A percentile compares a stretch with the other conserved stretches of the same genome.
These are phyloP conservation scores for Xestia ashworthii DNA, from an alignment of 2,888 invertebrate genomes.

Conservation along the genomic window DNA sequence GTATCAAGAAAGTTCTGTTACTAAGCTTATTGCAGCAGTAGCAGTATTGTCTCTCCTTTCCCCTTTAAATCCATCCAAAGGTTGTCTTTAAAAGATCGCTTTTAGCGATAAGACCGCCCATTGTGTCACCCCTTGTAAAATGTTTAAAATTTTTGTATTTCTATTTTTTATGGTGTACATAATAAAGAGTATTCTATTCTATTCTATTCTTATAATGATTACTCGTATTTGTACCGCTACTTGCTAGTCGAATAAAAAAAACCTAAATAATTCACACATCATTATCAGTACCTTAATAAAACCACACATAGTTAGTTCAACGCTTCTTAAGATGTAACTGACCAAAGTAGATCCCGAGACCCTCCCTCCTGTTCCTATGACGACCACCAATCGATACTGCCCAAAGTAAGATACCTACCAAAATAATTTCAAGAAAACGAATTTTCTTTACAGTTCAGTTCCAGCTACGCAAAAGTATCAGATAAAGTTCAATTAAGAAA, in stretches of 20 bases:
- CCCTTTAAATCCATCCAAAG: too few species aligned
- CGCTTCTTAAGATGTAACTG: not conserved
- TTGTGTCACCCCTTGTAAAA: too few species aligned
- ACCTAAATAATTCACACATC: not conserved
- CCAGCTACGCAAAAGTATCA: not conserved
- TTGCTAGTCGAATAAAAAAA: not conserved
- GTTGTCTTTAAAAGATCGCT: too few species aligned
- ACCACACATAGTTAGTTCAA: not conserved
- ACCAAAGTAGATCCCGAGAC: not conserved
- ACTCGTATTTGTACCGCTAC: not conserved
- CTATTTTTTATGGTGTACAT: too few species aligned
- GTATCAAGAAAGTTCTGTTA: not conserved
- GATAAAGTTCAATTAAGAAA: not conserved
- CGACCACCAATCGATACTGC: conserved; percentile 55
- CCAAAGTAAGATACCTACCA: conserved; percentile 17
- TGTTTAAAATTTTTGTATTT: too few species aligned
- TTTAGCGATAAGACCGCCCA: too few species aligned
- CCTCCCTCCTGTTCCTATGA: conserved; percentile 9
- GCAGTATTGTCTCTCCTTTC: too few species aligned
- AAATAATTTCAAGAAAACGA: not conserved
- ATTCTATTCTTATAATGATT: too few species aligned
- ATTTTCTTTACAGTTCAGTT: not conserved
- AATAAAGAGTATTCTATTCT: too few species aligned
- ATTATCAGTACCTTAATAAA: not conserved
- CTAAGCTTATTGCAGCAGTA: too few species aligned